A percentile compares a stretch with the other conserved stretches of the same genome.
Evolutionary conservation across 2,113 vertebrate species (phyloP).

Genomic region (Bettongia penicillata): DNA sequence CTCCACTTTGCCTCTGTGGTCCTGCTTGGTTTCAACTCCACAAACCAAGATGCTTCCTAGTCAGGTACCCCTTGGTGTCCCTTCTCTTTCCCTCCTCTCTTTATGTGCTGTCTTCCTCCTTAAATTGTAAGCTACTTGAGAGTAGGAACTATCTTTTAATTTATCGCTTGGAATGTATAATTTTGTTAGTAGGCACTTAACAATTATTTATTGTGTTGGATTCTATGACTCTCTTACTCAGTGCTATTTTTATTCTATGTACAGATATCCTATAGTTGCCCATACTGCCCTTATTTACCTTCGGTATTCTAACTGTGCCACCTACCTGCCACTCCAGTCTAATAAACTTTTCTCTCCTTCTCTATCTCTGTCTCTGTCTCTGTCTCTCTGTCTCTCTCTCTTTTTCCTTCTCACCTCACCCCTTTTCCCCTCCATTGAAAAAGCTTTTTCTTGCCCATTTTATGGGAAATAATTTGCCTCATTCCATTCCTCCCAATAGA

Average conservation of each 20-base stretch:
- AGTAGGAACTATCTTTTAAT: neutral
- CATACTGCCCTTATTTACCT: neutral
- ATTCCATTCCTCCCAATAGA: too few relatives aligned
- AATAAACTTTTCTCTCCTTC: neutral
- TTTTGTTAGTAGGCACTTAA: neutral
- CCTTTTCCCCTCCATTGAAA: too few relatives aligned
- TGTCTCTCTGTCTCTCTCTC: too few relatives aligned
- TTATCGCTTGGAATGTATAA: neutral
- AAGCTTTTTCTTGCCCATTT: too few relatives aligned
- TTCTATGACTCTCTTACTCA: neutral
- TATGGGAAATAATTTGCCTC: too few relatives aligned
- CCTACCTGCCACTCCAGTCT: neutral
- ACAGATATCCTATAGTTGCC: neutral
- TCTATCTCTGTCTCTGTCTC: too few relatives aligned
- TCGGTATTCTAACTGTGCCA: too few relatives aligned
- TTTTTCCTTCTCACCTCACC: too few relatives aligned
- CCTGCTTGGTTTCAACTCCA: neutral
- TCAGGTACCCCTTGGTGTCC: neutral
- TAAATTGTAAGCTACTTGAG: neutral
- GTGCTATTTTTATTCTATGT: neutral
- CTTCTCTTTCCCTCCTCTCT: neutral
- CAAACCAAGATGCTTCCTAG: neutral
- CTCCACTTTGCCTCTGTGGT: too few relatives aligned
- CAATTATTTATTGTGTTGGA: neutral
- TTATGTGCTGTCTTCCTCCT: neutral